Percentiles rank a stretch among this genome's conserved stretches.
Conservation (phyloP, 2,888 invertebrate genomes). For the Eupithecia exiguata region DNA sequence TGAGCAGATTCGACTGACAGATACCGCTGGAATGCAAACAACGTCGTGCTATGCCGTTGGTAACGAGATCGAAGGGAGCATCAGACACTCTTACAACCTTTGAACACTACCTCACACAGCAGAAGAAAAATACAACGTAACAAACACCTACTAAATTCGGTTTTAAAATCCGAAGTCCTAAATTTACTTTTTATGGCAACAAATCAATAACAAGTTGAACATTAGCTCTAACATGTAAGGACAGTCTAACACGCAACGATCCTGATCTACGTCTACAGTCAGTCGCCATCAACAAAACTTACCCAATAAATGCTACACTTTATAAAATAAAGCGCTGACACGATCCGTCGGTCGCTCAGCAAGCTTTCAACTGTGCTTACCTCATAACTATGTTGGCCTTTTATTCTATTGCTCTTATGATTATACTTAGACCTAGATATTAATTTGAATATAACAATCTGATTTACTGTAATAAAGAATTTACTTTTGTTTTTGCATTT, state of each 20-base stretch:
- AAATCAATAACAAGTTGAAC: conserved; percentile 66
- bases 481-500: not conserved
- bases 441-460: not conserved
- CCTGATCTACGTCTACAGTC: conserved; percentile 30
- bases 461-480: not conserved
- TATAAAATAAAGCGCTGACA: conserved; percentile 47
- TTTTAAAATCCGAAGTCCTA: conserved; percentile 77
- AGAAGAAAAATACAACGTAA: conserved; percentile 54
- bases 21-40: not conserved
- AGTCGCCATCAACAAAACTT: conserved; percentile 37
- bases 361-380: conserved; percentile 67
- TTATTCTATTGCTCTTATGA: conserved; percentile 70
- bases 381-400: conserved; percentile 73
- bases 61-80: not conserved
- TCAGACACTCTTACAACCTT: not conserved
- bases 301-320: conserved; percentile 45
- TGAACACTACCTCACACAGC: conserved; percentile 1
- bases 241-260: conserved; percentile 55
- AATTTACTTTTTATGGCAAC: conserved; percentile 75
- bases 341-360: conserved; percentile 48
- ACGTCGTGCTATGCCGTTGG: not conserved
- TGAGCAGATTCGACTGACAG: not conserved
- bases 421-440: conserved; percentile 30
- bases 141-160: conserved; percentile 79
- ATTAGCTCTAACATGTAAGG: conserved; percentile 44